Conservation (phyloP, 2,113 vertebrate genomes). For the Bos javanicus region DNA sequence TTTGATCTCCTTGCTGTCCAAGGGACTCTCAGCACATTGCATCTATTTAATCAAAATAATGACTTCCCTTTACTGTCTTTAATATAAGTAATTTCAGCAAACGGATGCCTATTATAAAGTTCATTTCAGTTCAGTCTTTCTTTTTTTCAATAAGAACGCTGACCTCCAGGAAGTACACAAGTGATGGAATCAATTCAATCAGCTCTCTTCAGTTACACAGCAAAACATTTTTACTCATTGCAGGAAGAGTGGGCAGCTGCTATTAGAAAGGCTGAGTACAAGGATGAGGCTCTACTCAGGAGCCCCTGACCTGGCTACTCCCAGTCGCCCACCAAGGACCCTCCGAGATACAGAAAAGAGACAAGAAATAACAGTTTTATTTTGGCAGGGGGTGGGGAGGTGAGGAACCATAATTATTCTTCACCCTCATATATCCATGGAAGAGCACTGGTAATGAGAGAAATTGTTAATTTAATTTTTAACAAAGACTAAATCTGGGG, state of each 20-base stretch:
- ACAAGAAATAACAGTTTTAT: not conserved
- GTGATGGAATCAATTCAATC: not conserved
- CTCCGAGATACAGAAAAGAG: not conserved
- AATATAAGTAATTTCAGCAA: conserved; percentile 1
- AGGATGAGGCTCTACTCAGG: not conserved
- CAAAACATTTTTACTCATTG: not conserved
- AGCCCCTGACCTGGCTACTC: not conserved
- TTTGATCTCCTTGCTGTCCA: not conserved
- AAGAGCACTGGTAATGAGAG: not conserved
- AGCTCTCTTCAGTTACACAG: not conserved
- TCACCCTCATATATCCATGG: not conserved
- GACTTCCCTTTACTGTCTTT: not conserved
- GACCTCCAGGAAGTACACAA: not conserved
- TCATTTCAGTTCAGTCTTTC: not conserved
- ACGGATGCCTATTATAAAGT: not conserved
- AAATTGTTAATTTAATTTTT: not conserved
- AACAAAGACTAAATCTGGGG: not conserved
- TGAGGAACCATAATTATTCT: not conserved
- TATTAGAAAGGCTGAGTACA: not conserved
- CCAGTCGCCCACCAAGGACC: not conserved
- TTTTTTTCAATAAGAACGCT: not conserved
- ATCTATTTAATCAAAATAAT: not conserved
- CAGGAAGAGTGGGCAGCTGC: not conserved
- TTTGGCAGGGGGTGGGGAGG: accelerated
- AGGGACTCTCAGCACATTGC: not conserved